phyloP scores from a whole-genome alignment of 2,797 vertebrate species.

The Telmatherina bonti region DNA sequence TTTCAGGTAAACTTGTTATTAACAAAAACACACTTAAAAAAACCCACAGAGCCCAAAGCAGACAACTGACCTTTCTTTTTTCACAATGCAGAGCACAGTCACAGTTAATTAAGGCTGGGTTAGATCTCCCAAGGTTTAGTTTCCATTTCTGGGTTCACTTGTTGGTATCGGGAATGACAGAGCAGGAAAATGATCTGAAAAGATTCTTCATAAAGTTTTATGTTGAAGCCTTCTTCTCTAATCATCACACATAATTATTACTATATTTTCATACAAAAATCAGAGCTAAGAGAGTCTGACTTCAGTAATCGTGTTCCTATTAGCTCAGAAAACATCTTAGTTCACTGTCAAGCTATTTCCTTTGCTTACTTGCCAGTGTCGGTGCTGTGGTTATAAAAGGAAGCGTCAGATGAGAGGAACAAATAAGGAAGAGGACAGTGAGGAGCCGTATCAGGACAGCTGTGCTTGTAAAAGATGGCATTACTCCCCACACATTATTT shows the following conservation, averaged over 20 bases:
- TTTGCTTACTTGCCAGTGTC: constrained; percentile 32
- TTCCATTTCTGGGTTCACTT: constrained; percentile 29
- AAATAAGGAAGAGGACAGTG: constrained; percentile 53
- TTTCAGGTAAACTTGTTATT: neutral
- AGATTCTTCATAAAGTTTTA: neutral
- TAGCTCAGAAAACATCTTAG: neutral
- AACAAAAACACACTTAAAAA: too few relatives aligned
- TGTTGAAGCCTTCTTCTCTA: neutral
- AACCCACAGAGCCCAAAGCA: constrained; percentile 20
- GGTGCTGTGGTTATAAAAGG: constrained; percentile 35
- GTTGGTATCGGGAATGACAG: constrained; percentile 12
- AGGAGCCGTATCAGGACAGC: constrained; percentile 17
- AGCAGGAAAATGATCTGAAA: constrained; percentile 1
- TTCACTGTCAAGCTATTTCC: constrained; percentile 21
- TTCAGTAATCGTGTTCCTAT: neutral
- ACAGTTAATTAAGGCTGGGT: constrained; percentile 14
- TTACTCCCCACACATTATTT: neutral
- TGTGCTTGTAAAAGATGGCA: constrained; percentile 19
- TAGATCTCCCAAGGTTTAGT: constrained; percentile 40
- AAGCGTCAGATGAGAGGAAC: constrained; percentile 34
- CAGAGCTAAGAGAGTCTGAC: neutral
- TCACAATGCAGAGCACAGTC: constrained; percentile 7
- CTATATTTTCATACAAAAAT: neutral
- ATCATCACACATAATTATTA: constrained; percentile 1
- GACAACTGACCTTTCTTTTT: constrained; percentile 32